Percentiles rank a stretch among this genome's conserved stretches.
These are phyloP conservation scores for Amblyopsis rosae DNA, from an alignment of 2,113 vertebrate genomes.

Conservation along the genomic window DNA sequence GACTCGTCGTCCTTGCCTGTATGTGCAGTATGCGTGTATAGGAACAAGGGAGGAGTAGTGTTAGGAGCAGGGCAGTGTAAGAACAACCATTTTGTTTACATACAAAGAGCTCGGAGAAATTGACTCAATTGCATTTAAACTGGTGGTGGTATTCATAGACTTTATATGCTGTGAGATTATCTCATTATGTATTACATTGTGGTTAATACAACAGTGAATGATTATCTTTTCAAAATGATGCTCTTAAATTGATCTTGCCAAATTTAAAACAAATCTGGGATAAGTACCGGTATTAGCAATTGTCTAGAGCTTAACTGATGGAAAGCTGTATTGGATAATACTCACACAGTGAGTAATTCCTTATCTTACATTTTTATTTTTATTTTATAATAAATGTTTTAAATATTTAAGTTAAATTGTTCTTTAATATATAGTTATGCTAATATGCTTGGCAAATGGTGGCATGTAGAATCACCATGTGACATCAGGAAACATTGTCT, in stretches of 20 bases:
- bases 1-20: constrained; percentile 91
- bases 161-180: background rate
- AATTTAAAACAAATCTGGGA: no score
- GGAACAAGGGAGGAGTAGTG: background rate
- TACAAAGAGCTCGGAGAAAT: background rate
- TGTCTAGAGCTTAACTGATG: no score
- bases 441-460: constrained; percentile 10
- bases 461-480: constrained; percentile 9
- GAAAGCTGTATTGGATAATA: no score
- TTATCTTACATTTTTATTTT: no score
- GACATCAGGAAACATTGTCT: constrained; percentile 30
- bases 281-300: no score
- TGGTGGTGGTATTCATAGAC: background rate
- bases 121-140: background rate
- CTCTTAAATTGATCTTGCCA: no score
- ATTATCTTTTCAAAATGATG: no score
- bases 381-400: no score
- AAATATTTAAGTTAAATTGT: no score
- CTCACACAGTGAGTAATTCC: no score
- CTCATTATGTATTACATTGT: constrained; percentile 1
- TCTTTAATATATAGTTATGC: background rate
- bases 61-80: background rate
- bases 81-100: background rate
- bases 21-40: background rate
- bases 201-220: background rate